Percentiles rank a stretch among this genome's conserved stretches.
phyloP scores from a whole-genome alignment of 2,797 vertebrate species.

The Muraenolepis orangiensis region DNA sequence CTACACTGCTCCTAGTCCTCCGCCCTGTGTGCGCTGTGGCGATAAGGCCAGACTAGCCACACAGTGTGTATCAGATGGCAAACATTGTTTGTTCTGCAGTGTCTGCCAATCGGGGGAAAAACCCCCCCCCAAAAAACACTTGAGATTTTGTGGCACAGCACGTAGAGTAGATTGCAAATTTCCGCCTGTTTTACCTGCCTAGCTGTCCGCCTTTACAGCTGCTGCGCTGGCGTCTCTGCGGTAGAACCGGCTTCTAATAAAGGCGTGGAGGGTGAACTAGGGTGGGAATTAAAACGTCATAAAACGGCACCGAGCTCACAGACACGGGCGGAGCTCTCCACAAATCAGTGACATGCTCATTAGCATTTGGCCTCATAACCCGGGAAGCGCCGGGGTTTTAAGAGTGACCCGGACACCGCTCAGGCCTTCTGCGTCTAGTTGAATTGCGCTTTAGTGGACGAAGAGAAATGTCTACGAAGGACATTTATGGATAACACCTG shows the following conservation, averaged over 20 bases:
- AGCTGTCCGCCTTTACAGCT: slow-evolving; percentile 9
- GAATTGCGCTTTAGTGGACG: slow-evolving; percentile 30
- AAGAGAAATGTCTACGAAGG: not conserved
- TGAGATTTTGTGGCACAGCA: slow-evolving; percentile 23
- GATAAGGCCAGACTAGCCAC: slow-evolving; percentile 13
- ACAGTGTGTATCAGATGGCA: slow-evolving; percentile 38
- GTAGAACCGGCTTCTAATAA: slow-evolving; percentile 12
- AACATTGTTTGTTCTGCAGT: slow-evolving; percentile 19
- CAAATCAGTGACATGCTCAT: slow-evolving; percentile 52
- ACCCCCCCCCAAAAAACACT: slow-evolving; percentile 14
- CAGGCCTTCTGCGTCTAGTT: slow-evolving; percentile 29
- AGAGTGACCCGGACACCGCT: slow-evolving; percentile 32
- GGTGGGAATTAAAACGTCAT: slow-evolving; percentile 50
- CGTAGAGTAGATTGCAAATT: slow-evolving; percentile 28
- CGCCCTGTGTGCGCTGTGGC: not conserved
- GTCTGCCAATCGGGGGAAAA: not conserved
- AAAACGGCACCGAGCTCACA: slow-evolving; percentile 47
- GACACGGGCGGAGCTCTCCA: slow-evolving; percentile 28
- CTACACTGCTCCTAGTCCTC: no score
- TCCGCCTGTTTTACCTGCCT: not conserved
- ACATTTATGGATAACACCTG: no score
- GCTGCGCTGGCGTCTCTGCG: not conserved
- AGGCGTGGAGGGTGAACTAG: slow-evolving; percentile 29
- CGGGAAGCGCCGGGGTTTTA: slow-evolving; percentile 35
- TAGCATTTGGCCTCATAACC: slow-evolving; percentile 52